Base-by-base conservation (phyloP, 2,888 invertebrate species). In the Rutpela maculata region DNA sequence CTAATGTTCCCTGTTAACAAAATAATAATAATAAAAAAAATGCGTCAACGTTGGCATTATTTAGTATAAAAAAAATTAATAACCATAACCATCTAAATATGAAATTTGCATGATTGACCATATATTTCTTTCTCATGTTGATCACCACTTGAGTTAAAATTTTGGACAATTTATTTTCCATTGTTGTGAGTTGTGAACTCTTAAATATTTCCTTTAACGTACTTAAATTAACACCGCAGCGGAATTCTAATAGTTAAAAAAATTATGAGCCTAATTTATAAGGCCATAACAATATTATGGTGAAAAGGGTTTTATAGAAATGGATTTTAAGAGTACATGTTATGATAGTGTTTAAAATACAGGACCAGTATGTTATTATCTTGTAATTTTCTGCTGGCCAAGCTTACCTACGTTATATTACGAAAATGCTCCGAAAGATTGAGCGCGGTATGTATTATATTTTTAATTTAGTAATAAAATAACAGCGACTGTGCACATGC, bases 401-500 rank as follows among this genome's bases (percentile, higher is more conserved):
- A 77, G 69, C 80, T 77, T 81, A 78, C 79, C 82, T 84, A 85
- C 84, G 84, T 85, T 84, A 81, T 84, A 85, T 83, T 81, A 86
- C 84, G 85, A 87, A 87, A 86, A 87, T 84, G 78, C 82, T 83
- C 80, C 82, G 81, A 84, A 83, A 85, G 84, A 84, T 85, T 84
- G 84, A 80, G 81, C 83, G 82, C 81, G 84, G 79, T 84, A 79
- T 78, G 82, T 84, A 85, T 85, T 85, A 86, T 83, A 85, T 87
- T 87, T 87, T 88, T 88, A 88, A 88, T 88, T 88, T 88, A 86
- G 87, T 88, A 88, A 88, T 88, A 88, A 88, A 87, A 87, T 88
- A 88, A 87, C 87, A 86, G 86, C 86, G 82, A 83, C 84, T 84
- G 82, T 86, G 85, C 84, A 84, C 84, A 85, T 86, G 88, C 89